A percentile compares a stretch with the other conserved stretches of the same genome.
Evolutionary conservation across 2,113 vertebrate species (phyloP).

Genomic region (Tenrec ecaudatus): DNA sequence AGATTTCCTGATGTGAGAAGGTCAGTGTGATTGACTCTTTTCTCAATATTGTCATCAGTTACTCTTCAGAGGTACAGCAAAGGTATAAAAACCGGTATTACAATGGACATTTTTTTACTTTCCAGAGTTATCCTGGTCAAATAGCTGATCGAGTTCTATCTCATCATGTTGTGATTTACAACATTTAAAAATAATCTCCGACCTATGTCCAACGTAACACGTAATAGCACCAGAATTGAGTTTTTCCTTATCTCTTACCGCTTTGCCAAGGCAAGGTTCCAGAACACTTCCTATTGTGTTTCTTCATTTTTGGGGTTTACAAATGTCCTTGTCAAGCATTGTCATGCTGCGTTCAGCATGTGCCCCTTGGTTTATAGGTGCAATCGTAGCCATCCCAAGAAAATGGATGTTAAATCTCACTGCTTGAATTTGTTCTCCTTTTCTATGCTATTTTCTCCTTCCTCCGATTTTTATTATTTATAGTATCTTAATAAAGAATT

Average conservation of each 20-base stretch:
- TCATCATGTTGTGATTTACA: conserved; percentile 73
- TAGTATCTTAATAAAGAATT: conserved; percentile 70
- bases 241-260: conserved; percentile 46
- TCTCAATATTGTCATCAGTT: conserved; percentile 79
- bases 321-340: conserved; percentile 28
- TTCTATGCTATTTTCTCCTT: background rate
- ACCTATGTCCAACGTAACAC: conserved; percentile 14
- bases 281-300: conserved; percentile 23
- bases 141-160: conserved; percentile 71
- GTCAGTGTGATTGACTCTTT: conserved; percentile 86
- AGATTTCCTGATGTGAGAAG: conserved; percentile 93
- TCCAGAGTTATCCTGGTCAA: conserved; percentile 73
- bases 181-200: conserved; percentile 75
- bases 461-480: conserved; percentile 59
- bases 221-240: conserved; percentile 16
- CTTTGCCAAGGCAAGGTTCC: background rate
- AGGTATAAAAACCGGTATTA: conserved; percentile 69
- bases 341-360: conserved; percentile 39
- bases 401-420: conserved; percentile 6
- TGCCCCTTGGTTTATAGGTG: background rate
- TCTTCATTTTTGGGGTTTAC: conserved; percentile 11
- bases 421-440: conserved; percentile 51
- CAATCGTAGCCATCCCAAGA: conserved; percentile 22
- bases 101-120: conserved; percentile 77
- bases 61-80: conserved; percentile 71